A percentile compares a stretch with the other conserved stretches of the same genome.
Evolutionary conservation across 2,888 invertebrate genomes (phyloP).

Genomic region (Molorchus minor): DNA sequence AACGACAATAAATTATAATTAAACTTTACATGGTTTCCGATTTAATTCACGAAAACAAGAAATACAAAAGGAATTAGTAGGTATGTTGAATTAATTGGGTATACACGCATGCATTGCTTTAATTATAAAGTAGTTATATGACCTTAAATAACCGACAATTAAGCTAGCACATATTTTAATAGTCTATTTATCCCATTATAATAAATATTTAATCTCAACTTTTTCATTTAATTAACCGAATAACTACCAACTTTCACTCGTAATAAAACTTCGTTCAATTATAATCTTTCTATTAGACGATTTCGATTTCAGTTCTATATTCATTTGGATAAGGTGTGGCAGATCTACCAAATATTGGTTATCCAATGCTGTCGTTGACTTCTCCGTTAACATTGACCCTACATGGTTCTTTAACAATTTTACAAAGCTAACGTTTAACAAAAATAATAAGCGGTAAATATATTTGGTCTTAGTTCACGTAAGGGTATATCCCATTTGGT

Average conservation of each 20-base stretch:
- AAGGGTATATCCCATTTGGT: no score
- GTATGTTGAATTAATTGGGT: neutral
- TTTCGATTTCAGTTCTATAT: slow-evolving; percentile 12
- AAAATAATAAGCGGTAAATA: no score
- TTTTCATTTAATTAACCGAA: slow-evolving; percentile 33
- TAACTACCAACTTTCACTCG: slow-evolving; percentile 35
- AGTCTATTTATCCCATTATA: slow-evolving; percentile 38
- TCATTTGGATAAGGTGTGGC: neutral
- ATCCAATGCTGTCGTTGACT: no score
- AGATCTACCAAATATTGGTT: no score
- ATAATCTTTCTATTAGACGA: slow-evolving; percentile 11
- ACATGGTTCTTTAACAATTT: no score
- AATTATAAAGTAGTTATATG: slow-evolving; percentile 23
- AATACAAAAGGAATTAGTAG: no score
- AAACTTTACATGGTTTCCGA: neutral
- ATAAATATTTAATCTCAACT: slow-evolving; percentile 33
- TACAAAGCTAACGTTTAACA: no score
- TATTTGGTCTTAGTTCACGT: no score
- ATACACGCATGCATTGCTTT: slow-evolving; percentile 6
- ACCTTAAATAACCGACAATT: slow-evolving; percentile 23
- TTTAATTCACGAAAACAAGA: slow-evolving; percentile 6
- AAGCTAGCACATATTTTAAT: slow-evolving; percentile 32
- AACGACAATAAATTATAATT: no score
- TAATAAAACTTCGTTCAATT: slow-evolving; percentile 35
- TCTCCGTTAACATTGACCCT: no score